Percentiles rank a stretch among this genome's conserved stretches.
Conservation (phyloP, 2,113 vertebrate species). For the Ammodramus savannarum region DNA sequence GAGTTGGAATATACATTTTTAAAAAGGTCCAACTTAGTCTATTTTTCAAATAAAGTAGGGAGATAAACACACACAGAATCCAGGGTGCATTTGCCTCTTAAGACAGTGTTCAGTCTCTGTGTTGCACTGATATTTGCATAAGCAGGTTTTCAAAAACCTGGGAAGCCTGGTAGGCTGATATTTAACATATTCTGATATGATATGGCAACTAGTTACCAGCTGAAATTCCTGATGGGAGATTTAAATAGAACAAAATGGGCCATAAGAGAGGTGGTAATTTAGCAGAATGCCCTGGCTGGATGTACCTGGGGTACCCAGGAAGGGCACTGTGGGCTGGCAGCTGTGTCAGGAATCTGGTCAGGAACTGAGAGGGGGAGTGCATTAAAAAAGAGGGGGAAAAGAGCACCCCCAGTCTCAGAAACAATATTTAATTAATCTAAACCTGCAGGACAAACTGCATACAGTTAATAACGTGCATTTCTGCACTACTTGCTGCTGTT, state of each 20-base stretch:
- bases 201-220: background rate
- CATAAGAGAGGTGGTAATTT: background rate
- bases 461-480: background rate
- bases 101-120: background rate
- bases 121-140: background rate
- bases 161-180: background rate
- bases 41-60: background rate
- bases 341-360: background rate
- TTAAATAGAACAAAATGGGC: background rate
- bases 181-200: background rate
- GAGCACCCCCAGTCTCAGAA: background rate
- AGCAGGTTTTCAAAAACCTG: background rate
- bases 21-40: background rate
- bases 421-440: background rate
- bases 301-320: background rate
- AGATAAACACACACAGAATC: background rate
- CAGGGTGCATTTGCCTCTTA: background rate
- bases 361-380: background rate
- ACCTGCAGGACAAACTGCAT: background rate
- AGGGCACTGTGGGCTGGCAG: background rate
- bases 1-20: background rate
- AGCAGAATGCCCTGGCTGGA: background rate
- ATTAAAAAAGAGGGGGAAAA: background rate
- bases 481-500: background rate
- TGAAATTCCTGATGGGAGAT: background rate